Base-by-base conservation (phyloP, 2,113 vertebrate species). In the Clarias macrocephalus region DNA sequence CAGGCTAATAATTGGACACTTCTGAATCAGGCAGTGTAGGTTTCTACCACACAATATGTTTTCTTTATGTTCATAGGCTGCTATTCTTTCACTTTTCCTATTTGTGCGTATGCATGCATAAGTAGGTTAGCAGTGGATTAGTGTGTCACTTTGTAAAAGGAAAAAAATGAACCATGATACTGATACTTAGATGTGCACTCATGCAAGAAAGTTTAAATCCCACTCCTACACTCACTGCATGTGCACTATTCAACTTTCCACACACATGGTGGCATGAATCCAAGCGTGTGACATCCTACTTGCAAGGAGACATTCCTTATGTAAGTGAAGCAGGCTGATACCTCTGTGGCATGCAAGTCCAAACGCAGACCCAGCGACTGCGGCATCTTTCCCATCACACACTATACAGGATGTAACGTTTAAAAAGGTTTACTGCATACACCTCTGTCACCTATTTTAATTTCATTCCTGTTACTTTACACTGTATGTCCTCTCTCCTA, bases 291-390 rank as follows among this genome's bases (percentile, higher is more conserved):
- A 88, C 89, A 90, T 83, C 68, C 86, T 82, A 52, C 86, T 63
- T 87, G 89, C 80, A 88, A 72, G 82, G 86, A 86, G 84, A 89
- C 91, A 93, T 94, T 94, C 92, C 88, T 92, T 82, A 62, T 90
- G 91, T 89, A 89, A 91, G 88, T 88, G 87, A 92, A 92, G 85
- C 89, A 79, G 83, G 80, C 80, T 83, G 60, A 83, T 76, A 76
- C n/a, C 86, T 92, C 91, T 84, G 91, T 91, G 88, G 88, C 91
- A 86, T 68, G 89, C 37, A 82, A 92, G 85, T 92, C 91, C 80
- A 80, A 80, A 90, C 63, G 86, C 85, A 62, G 87, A 89, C 88
- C 88, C 87, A 83, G 81, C 12, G 81, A 86, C 63, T 90, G 56
- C 48, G 75, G 79, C 85, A 56, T 90, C 85, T 84, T 76, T 90